These are phyloP conservation scores for Amaurobius ferox DNA, from an alignment of 2,888 invertebrate species.

Conservation along the genomic window DNA sequence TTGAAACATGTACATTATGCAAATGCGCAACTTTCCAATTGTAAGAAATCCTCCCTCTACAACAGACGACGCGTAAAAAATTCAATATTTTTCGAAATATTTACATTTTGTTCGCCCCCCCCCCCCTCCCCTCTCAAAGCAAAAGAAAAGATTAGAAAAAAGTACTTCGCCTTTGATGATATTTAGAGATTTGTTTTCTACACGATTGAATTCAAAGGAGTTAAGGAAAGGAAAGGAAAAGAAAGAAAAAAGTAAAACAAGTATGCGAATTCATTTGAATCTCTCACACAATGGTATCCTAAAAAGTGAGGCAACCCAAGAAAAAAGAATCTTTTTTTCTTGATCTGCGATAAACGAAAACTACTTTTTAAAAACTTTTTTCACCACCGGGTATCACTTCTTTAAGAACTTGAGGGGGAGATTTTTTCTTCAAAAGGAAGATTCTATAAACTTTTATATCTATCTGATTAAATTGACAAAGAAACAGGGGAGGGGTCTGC, in stretches of 20 bases:
- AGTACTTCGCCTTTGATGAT: constrained; percentile 50
- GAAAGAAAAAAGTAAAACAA: constrained; percentile 26
- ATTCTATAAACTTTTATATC: constrained; percentile 67
- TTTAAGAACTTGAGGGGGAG: constrained; percentile 40
- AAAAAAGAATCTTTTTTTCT: constrained; percentile 28
- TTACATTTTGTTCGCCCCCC: constrained; percentile 50
- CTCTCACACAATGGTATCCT: constrained; percentile 52
- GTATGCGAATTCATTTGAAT: constrained; percentile 62
- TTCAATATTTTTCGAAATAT: constrained; percentile 61
- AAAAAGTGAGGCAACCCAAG: constrained; percentile 28
- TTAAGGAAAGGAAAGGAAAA: constrained; percentile 37
- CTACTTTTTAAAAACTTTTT: constrained; percentile 5
- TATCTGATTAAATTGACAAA: constrained; percentile 64
- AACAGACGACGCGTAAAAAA: background rate
- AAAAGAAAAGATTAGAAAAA: constrained; percentile 25
- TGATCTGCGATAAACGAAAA: constrained; percentile 18
- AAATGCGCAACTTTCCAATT: constrained; percentile 11
- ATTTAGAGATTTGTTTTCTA: constrained; percentile 71
- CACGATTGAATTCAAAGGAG: constrained; percentile 55
- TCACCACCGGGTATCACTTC: constrained; percentile 7
- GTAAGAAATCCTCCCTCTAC: background rate
- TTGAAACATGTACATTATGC: background rate
- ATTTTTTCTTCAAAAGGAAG: constrained; percentile 29
- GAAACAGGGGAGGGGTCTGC: constrained; percentile 27
- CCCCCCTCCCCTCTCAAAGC: background rate